Evolutionary conservation across 1,140 invertebrate species (phyloP).

Genomic region (Trichonephila clavata): DNA sequence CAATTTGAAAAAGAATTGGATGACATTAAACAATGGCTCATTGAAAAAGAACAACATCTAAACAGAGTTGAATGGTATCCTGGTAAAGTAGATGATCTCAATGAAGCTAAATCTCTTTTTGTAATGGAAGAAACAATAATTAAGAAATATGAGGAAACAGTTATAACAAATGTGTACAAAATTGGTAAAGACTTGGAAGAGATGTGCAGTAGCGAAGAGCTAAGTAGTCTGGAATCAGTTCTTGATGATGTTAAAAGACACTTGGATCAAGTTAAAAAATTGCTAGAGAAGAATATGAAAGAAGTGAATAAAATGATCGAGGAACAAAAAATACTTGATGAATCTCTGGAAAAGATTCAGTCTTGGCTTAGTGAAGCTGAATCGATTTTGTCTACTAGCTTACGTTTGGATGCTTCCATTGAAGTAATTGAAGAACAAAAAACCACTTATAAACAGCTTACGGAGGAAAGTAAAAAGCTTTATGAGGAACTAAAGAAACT

Average conservation of each 20-base stretch:
- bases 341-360: slow-evolving; percentile 88
- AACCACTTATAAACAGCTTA: slow-evolving; percentile 79
- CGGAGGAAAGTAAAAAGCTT: slow-evolving; percentile 71
- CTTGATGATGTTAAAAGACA: slow-evolving; percentile 56
- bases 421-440: slow-evolving; percentile 92
- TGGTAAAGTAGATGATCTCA: slow-evolving; percentile 74
- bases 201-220: slow-evolving; percentile 89
- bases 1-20: slow-evolving; percentile 90
- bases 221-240: slow-evolving; percentile 24
- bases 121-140: slow-evolving; percentile 85
- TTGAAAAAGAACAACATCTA: slow-evolving; percentile 87
- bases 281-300: slow-evolving; percentile 85
- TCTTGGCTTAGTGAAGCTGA: slow-evolving; percentile 94
- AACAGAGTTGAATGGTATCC: slow-evolving; percentile 85
- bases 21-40: slow-evolving; percentile 89
- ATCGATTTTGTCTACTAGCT: slow-evolving; percentile 89
- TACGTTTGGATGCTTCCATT: slow-evolving; percentile 87
- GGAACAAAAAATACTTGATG: slow-evolving; percentile 89
- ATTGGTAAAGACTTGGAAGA: slow-evolving; percentile 88
- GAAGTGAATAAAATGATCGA: slow-evolving; percentile 87
- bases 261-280: slow-evolving; percentile 79
- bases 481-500: slow-evolving; percentile 71
- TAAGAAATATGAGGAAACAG: slow-evolving; percentile 88
- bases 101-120: slow-evolving; percentile 60
- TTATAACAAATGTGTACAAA: slow-evolving; percentile 87